Evolutionary conservation across 2,797 vertebrate species (phyloP).

Genomic region (Hydrolagus colliei): DNA sequence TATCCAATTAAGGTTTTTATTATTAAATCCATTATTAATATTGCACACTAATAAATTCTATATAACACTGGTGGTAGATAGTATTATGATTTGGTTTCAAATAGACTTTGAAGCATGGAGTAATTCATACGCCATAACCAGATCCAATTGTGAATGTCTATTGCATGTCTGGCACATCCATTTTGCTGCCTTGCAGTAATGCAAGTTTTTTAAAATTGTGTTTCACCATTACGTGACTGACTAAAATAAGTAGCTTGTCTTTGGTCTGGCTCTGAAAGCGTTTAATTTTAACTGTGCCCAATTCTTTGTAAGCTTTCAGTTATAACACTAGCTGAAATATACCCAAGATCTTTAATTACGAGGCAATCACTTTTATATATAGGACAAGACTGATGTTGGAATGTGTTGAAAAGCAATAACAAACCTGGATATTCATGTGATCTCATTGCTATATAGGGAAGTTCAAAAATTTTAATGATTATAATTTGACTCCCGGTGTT

Average conservation of each 20-base stretch:
- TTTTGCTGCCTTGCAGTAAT: not conserved
- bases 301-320: not conserved
- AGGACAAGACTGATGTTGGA: no score
- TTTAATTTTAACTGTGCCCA: not conserved
- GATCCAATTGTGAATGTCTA: not conserved
- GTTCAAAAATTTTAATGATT: not conserved
- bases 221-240: not conserved
- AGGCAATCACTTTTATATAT: not conserved
- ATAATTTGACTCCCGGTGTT: not conserved
- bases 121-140: not conserved
- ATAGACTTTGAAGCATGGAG: no score
- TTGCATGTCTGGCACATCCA: not conserved
- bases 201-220: not conserved
- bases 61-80: no score
- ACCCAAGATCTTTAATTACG: not conserved
- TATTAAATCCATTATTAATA: not conserved
- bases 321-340: not conserved
- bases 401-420: not conserved
- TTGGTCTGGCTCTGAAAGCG: not conserved
- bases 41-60: no score
- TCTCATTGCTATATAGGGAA: not conserved
- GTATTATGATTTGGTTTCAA: no score
- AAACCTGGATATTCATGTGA: not conserved
- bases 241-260: not conserved
- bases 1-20: not conserved